These are phyloP conservation scores for Cantharis lateralis DNA, from an alignment of 2,888 invertebrate species.

Conservation along the genomic window DNA sequence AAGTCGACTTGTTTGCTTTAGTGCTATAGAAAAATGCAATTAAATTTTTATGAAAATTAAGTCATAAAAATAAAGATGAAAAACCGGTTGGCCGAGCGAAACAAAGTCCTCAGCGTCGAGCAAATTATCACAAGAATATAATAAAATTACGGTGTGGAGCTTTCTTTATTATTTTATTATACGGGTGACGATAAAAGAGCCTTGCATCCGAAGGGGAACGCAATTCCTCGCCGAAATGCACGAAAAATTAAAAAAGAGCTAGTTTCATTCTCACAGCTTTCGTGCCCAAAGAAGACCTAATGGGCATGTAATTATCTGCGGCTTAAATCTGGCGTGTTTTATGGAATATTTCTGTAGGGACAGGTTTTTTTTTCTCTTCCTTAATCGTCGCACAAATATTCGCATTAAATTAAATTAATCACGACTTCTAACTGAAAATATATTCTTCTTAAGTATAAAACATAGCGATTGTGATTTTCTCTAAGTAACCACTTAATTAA, in stretches of 20 bases:
- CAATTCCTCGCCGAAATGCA: not conserved
- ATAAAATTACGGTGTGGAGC: not conserved
- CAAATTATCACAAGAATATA: not conserved
- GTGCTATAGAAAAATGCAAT: slow-evolving; percentile 4
- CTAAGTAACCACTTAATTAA: slow-evolving; percentile 26
- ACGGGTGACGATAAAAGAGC: not conserved
- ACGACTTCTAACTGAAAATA: not conserved
- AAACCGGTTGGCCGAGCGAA: slow-evolving; percentile 10
- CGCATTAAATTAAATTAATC: not conserved
- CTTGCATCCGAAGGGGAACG: not conserved
- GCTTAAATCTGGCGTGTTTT: not conserved
- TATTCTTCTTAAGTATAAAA: not conserved
- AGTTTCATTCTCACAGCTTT: not conserved
- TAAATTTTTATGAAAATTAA: slow-evolving; percentile 14
- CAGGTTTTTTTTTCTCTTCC: not conserved
- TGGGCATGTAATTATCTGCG: not conserved
- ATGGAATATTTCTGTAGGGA: not conserved
- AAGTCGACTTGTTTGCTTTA: not conserved
- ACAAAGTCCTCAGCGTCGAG: not conserved
- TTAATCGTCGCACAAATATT: not conserved
- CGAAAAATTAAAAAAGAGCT: no score
- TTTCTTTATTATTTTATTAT: not conserved
- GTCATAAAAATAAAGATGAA: slow-evolving; percentile 7
- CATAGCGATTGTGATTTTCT: slow-evolving; percentile 9
- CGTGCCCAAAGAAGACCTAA: not conserved